phyloP scores from a whole-genome alignment of 1,140 invertebrate species.

The Drosophila bipectinata region DNA sequence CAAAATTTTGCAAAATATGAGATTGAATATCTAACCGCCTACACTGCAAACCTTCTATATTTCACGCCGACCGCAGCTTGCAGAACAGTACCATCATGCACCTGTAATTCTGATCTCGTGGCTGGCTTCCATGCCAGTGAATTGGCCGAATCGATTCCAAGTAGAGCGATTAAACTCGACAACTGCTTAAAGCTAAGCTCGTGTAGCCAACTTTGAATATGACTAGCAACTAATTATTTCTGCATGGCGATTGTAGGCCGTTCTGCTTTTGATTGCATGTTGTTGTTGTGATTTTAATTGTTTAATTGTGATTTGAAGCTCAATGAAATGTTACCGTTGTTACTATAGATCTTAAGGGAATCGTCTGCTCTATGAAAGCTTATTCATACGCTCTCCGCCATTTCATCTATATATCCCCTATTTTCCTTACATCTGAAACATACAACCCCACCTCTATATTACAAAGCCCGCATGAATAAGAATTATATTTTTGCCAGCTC shows the following conservation, averaged over 20 bases:
- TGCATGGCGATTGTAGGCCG: conserved; percentile 18
- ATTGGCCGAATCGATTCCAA: not conserved
- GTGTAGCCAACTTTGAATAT: not conserved
- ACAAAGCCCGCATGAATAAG: conserved; percentile 4
- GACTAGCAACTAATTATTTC: not conserved
- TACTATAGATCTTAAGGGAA: conserved; percentile 1
- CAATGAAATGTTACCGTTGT: conserved; percentile 32
- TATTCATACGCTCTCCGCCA: conserved; percentile 8
- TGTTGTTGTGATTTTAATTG: conserved; percentile 31
- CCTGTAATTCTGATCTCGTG: conserved; percentile 64
- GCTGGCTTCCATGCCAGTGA: not conserved
- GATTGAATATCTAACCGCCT: conserved; percentile 42
- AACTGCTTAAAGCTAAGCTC: not conserved
- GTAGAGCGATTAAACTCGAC: not conserved
- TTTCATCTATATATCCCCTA: conserved; percentile 13
- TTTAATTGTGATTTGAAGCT: conserved; percentile 20
- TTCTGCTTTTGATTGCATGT: conserved; percentile 26
- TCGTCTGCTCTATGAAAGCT: not conserved
- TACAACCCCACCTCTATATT: not conserved
- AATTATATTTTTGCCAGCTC: conserved; percentile 8
- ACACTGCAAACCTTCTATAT: conserved; percentile 34
- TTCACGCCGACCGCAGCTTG: conserved; percentile 67
- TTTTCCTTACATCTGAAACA: not conserved
- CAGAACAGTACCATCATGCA: conserved; percentile 84
- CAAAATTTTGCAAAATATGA: conserved; percentile 20